Conservation (phyloP, 2,113 vertebrate species). For the Phylloscopus whistleri region DNA sequence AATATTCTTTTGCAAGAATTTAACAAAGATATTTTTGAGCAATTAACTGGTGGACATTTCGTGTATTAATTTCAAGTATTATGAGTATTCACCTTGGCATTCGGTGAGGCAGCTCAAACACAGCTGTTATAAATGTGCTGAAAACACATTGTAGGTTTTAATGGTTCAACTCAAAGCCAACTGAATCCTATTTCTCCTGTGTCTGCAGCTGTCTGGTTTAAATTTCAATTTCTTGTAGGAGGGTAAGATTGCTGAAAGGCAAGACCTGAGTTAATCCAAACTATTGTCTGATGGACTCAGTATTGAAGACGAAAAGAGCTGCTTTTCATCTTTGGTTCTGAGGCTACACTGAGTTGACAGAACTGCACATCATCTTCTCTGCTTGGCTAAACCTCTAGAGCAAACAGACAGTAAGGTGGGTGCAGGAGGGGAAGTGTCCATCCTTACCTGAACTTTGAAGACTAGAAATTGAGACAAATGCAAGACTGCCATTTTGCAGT, state of each 20-base stretch:
- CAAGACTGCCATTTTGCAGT: neutral
- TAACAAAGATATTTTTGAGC: neutral
- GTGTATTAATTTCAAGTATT: neutral
- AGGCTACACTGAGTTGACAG: neutral
- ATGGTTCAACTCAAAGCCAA: neutral
- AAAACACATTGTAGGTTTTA: neutral
- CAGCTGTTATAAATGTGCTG: neutral
- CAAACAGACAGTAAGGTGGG: neutral
- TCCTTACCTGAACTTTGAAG: neutral
- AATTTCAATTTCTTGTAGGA: neutral
- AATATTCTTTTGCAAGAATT: neutral
- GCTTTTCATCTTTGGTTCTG: neutral
- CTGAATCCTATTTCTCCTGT: neutral
- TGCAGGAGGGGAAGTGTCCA: neutral
- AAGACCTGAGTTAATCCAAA: neutral
- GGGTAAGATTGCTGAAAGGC: neutral
- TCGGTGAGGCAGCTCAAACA: neutral
- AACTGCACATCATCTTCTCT: neutral
- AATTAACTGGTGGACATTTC: neutral
- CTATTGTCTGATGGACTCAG: neutral
- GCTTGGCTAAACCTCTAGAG: neutral
- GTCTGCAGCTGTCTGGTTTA: neutral
- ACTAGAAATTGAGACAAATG: neutral
- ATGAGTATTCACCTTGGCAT: neutral
- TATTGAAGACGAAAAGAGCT: neutral